A percentile compares a stretch with the other conserved stretches of the same genome.
phyloP scores from a whole-genome alignment of 2,113 vertebrate genomes.

The Zosterops japonicus region DNA sequence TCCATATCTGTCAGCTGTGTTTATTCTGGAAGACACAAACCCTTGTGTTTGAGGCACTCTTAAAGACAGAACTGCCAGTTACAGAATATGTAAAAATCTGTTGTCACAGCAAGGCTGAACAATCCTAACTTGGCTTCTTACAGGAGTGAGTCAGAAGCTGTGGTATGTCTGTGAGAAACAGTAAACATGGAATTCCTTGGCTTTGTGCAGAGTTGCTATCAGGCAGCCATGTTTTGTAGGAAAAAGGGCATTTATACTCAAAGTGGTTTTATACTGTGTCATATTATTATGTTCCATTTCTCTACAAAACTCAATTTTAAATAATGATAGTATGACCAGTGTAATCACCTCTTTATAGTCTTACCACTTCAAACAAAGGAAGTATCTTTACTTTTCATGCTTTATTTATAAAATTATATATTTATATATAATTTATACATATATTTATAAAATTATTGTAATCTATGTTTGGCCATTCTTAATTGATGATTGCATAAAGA shows the following conservation, averaged over 20 bases:
- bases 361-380: neutral
- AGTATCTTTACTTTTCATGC: neutral
- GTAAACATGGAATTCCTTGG: neutral
- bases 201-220: neutral
- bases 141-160: neutral
- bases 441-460: neutral
- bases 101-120: neutral
- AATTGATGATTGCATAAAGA: neutral
- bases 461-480: neutral
- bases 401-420: neutral
- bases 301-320: neutral
- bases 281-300: neutral
- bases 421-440: too few species aligned
- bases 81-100: neutral
- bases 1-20: neutral
- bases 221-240: neutral
- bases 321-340: neutral
- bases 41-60: neutral
- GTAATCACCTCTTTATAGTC: neutral
- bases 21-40: neutral
- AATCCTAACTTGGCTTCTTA: neutral
- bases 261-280: neutral
- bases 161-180: neutral
- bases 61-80: neutral
- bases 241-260: neutral